Evolutionary conservation across 92 coral and sea anemone genomes (phyloP).

Genomic region (Heteractis magnifica): DNA sequence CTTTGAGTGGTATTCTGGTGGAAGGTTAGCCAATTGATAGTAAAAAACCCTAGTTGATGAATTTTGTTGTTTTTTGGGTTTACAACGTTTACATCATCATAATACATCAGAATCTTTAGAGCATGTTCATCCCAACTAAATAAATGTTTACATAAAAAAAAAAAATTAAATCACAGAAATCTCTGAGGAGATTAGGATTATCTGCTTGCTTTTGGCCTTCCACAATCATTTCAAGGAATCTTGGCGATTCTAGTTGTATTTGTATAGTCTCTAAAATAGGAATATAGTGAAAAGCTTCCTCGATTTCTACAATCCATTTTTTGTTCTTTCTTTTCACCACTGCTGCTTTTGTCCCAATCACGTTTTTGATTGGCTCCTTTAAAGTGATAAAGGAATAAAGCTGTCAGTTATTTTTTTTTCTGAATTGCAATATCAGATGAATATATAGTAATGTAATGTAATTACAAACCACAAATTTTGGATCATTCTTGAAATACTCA

Average conservation of each 20-base stretch:
- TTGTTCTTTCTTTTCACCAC: slow-evolving; percentile 31
- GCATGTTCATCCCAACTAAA: background rate
- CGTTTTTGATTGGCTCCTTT: background rate
- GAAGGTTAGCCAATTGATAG: slow-evolving; percentile 27
- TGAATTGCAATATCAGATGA: too few relatives aligned
- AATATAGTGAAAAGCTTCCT: slow-evolving; percentile 42
- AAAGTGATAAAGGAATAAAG: background rate
- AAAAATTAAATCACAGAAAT: slow-evolving; percentile 7
- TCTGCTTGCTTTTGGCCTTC: slow-evolving; percentile 20
- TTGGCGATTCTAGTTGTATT: slow-evolving; percentile 27
- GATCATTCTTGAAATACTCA: background rate
- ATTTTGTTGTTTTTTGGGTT: slow-evolving; percentile 14
- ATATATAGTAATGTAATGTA: background rate
- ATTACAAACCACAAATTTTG: slow-evolving; percentile 4
- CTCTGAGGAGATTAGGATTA: slow-evolving; percentile 8
- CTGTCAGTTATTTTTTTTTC: too few relatives aligned
- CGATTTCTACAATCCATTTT: slow-evolving; percentile 37
- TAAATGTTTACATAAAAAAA: background rate
- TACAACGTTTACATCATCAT: slow-evolving; percentile 32
- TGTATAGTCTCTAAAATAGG: slow-evolving; percentile 43
- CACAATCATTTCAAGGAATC: slow-evolving; percentile 33
- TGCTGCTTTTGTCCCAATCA: slow-evolving; percentile 27
- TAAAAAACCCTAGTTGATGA: slow-evolving; percentile 32
- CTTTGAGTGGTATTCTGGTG: slow-evolving; percentile 17
- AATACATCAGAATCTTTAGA: slow-evolving; percentile 20